Evolutionary conservation across 1,140 invertebrate genomes (phyloP), one percentile per base, ranked within the genome.

Genomic region (Aphidius ervi): DNA sequence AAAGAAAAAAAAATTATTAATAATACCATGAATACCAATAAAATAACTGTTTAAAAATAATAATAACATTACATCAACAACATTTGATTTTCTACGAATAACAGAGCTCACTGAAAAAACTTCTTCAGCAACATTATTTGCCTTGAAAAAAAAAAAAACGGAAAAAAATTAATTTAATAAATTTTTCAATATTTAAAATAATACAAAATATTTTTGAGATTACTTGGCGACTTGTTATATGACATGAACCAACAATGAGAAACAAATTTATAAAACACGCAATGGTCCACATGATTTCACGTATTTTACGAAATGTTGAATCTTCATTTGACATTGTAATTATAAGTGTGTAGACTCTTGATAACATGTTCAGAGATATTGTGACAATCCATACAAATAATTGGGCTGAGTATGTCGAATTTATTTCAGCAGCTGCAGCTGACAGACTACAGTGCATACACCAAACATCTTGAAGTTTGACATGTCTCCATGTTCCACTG

Each of bases 371-470:
- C 8, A 70, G 31, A 7, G 56, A 67, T 50, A 67, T 66, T 6
- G 47, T 49, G 0, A 62, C 52, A 20, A 72, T 66, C 69, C 70
- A 71, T 0, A 71, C 23, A 7, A 70, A 46, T 8, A 72, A 43
- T 16, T 67, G 67, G 0, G 61, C 39, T 10, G 61, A 58, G 9
- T 72, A 71, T 4, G 67, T 59, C 0, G 65, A 66, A 46, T 71
- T 71, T 23, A 69, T 58, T 47, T 59, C 63, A 16, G 70, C 65
- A 0, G 63, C 63, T 1, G 69, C 65, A 10, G 67, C 63, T 2
- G 37, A 58, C 10, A 72, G 53, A n/a, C 49, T 56, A n/a, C 59
- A 67, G 10, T 70, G 68, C 20, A 70, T 39, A 65, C 67, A 70
- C 67, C 68, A 69, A 16, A 71, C 58, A 5, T 72, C 65, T 8